These are phyloP conservation scores for Melanerpes aurifrons DNA, from an alignment of 2,113 vertebrate species.

Conservation along the genomic window DNA sequence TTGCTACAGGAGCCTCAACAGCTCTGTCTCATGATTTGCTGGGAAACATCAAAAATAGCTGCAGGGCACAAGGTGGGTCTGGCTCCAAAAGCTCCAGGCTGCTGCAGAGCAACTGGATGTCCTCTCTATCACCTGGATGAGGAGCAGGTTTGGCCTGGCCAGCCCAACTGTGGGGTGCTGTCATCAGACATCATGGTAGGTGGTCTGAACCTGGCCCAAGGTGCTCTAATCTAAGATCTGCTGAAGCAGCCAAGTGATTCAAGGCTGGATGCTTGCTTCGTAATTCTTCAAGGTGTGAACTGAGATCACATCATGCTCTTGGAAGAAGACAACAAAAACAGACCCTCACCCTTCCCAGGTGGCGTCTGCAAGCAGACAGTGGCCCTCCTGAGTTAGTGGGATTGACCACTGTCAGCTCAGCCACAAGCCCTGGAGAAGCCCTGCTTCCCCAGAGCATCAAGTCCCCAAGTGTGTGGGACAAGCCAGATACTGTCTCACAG, in stretches of 20 bases:
- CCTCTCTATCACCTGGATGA: not conserved
- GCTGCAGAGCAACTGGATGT: not conserved
- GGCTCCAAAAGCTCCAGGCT: rapidly evolving
- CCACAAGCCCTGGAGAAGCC: not conserved
- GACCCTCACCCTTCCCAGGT: not conserved
- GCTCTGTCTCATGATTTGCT: rapidly evolving
- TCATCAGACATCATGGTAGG: not conserved
- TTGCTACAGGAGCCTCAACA: rapidly evolving
- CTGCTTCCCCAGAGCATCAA: rapidly evolving
- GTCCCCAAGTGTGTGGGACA: not conserved
- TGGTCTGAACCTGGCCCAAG: not conserved
- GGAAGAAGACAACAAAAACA: not conserved
- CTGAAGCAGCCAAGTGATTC: constrained; percentile 36
- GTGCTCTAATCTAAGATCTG: constrained; percentile 18
- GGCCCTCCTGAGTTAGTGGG: rapidly evolving
- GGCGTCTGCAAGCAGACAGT: not conserved
- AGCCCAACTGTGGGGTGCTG: not conserved
- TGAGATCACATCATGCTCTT: not conserved
- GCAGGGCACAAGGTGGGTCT: not conserved
- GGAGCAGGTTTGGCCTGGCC: not conserved
- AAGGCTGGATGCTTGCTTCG: constrained; percentile 22
- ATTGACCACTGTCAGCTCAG: rapidly evolving
- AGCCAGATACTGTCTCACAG: not conserved
- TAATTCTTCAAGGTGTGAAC: constrained; percentile 18
- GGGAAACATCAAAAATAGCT: not conserved